Evolutionary conservation across 2,888 invertebrate species (phyloP).

Genomic region (Drosophila phalerata): DNA sequence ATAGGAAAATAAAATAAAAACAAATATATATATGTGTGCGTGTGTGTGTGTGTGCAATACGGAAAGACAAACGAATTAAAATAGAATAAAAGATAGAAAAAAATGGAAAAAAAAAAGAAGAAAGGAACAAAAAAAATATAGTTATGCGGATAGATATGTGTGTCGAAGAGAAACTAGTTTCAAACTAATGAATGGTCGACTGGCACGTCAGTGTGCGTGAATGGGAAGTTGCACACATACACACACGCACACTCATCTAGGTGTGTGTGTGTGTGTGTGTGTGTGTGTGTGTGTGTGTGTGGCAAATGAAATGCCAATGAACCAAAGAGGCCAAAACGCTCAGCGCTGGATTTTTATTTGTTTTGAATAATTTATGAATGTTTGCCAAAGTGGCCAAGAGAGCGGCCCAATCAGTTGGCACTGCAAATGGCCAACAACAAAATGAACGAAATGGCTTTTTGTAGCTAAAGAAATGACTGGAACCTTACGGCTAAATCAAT

Average conservation of each 20-base stretch:
- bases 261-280: conserved; percentile 30
- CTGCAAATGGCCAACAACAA: conserved; percentile 29
- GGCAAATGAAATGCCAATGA: conserved; percentile 74
- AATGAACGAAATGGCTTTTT: neutral
- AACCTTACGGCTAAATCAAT: conserved; percentile 42
- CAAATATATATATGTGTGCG: neutral
- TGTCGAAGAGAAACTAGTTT: conserved; percentile 68
- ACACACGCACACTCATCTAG: conserved; percentile 11
- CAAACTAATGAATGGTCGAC: conserved; percentile 68
- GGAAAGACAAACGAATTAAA: conserved; percentile 42
- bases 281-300: conserved; percentile 21
- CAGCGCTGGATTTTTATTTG: conserved; percentile 56
- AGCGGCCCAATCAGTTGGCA: conserved; percentile 29
- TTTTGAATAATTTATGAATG: conserved; percentile 76
- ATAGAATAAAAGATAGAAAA: neutral
- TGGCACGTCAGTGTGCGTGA: conserved; percentile 60
- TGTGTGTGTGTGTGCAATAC: conserved; percentile 25
- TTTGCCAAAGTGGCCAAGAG: conserved; percentile 61
- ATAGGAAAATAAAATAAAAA: conserved; percentile 5
- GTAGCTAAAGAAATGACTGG: conserved; percentile 36
- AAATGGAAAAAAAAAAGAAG: conserved; percentile 6
- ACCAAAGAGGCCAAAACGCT: conserved; percentile 73
- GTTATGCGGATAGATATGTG: conserved; percentile 25
- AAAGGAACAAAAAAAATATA: conserved; percentile 21
- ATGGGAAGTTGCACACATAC: conserved; percentile 62